A percentile compares a stretch with the other conserved stretches of the same genome.
Evolutionary conservation across 2,113 vertebrate genomes (phyloP).

Genomic region (Megalops atlanticus): DNA sequence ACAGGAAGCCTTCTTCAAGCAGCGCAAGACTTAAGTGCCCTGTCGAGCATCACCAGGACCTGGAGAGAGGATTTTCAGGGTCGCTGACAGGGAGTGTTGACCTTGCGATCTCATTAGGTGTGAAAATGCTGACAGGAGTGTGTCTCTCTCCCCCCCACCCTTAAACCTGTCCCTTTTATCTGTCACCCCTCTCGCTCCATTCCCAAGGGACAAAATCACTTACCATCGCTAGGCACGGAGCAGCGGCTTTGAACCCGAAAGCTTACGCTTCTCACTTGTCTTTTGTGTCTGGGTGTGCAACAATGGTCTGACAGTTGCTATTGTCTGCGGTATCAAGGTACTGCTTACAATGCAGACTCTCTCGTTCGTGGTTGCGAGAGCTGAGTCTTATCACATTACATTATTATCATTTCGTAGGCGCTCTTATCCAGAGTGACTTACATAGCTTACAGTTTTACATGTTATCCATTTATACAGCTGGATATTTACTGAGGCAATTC

Average conservation of each 20-base stretch:
- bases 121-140: slow-evolving; percentile 30
- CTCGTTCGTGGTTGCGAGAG: background rate
- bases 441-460: no score
- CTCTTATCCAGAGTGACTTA: no score
- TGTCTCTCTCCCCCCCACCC: background rate
- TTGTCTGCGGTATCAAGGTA: background rate
- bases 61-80: slow-evolving; percentile 28
- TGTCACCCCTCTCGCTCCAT: background rate
- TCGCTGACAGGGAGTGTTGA: slow-evolving; percentile 22
- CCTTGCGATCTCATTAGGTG: background rate
- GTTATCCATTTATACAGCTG: no score
- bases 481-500: no score
- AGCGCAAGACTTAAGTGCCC: background rate
- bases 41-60: background rate
- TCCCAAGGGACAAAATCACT: background rate
- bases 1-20: no score
- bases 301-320: background rate
- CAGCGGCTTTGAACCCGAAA: background rate
- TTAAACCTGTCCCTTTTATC: slow-evolving; percentile 17
- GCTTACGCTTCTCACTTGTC: no score
- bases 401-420: no score
- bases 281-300: background rate
- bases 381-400: background rate
- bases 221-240: background rate
- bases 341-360: background rate